Evolutionary conservation across 1,140 invertebrate genomes (phyloP).

Genomic region (Euwallacea similis): DNA sequence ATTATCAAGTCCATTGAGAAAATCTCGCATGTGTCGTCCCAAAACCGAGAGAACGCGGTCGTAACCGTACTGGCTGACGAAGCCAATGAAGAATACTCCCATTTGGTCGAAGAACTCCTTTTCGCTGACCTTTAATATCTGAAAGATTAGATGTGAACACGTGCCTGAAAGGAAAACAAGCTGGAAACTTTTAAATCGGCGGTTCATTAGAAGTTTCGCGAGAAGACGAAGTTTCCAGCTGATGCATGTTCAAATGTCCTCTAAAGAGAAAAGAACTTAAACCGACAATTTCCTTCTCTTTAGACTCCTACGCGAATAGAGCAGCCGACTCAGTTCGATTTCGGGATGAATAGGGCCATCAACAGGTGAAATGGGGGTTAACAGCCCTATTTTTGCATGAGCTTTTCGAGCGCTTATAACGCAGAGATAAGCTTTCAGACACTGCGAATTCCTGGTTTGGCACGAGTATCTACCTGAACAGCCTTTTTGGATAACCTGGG

Average conservation of each 20-base stretch:
- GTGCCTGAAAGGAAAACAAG: background rate
- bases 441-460: background rate
- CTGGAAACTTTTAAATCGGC: too few species aligned
- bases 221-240: too few species aligned
- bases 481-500: conserved; percentile 81
- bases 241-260: too few species aligned
- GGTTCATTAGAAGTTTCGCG: too few species aligned
- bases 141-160: conserved; percentile 36
- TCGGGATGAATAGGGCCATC: too few species aligned
- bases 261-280: too few species aligned
- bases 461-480: conserved; percentile 66
- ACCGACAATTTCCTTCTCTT: too few species aligned
- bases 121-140: conserved; percentile 83
- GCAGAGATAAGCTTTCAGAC: background rate
- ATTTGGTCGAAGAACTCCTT: conserved; percentile 87
- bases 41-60: conserved; percentile 87
- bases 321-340: too few species aligned
- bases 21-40: conserved; percentile 91
- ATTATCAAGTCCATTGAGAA: conserved; percentile 95
- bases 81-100: conserved; percentile 87
- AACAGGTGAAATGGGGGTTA: too few species aligned
- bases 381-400: background rate
- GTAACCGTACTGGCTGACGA: conserved; percentile 94
- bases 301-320: too few species aligned
- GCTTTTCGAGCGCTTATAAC: background rate